phyloP scores from a whole-genome alignment of 64 coral and sea anemone species.

The Montipora efflorescens region DNA sequence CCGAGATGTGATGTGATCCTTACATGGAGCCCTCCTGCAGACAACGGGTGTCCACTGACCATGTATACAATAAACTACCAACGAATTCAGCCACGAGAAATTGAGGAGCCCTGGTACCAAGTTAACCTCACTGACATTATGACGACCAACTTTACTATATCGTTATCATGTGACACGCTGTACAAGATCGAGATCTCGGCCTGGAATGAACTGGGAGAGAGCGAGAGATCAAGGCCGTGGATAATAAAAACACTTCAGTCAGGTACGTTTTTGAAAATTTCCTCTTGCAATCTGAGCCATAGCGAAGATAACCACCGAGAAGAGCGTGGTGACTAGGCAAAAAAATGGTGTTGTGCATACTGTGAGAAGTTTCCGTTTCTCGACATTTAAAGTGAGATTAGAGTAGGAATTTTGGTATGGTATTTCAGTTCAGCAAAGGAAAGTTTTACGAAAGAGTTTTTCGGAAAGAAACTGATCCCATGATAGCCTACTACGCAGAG shows the following conservation, averaged over 20 bases:
- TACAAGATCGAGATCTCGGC: not conserved
- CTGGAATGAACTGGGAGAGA: slow-evolving; percentile 5
- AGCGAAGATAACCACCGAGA: no score
- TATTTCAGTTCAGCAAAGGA: no score
- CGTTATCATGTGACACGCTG: not conserved
- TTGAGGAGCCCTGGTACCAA: not conserved
- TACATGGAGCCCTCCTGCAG: not conserved
- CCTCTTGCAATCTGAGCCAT: no score
- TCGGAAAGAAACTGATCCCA: no score
- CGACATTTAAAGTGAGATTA: no score
- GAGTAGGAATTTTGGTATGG: no score
- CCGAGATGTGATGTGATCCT: not conserved
- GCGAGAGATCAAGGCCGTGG: not conserved
- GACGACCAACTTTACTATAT: not conserved
- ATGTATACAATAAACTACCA: slow-evolving; percentile 3
- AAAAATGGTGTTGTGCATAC: no score
- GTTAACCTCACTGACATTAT: not conserved
- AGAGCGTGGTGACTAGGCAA: no score
- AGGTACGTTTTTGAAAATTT: not conserved
- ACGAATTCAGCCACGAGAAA: not conserved
- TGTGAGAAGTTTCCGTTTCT: no score
- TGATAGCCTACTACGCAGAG: no score
- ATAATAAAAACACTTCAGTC: not conserved
- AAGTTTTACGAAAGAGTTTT: no score
- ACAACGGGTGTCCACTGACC: not conserved